These are phyloP conservation scores for Melipona beecheii DNA, from an alignment of 2,888 invertebrate genomes.

Conservation along the genomic window DNA sequence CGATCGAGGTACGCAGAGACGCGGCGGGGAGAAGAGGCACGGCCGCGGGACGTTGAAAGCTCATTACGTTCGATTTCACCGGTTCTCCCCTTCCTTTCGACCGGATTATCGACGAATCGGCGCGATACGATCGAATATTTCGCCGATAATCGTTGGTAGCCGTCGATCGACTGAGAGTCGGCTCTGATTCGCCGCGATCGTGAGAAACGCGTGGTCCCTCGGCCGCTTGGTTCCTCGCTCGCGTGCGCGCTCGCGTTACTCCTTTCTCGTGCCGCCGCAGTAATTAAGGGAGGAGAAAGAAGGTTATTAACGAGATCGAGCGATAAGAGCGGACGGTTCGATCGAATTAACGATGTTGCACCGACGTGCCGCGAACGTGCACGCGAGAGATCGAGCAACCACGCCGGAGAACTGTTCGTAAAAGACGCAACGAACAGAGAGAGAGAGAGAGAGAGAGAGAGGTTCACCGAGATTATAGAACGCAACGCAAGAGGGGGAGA, in stretches of 20 bases:
- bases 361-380: conserved; percentile 50
- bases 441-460: neutral
- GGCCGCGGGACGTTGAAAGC: neutral
- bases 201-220: conserved; percentile 54
- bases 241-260: conserved; percentile 24
- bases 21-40: neutral
- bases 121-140: conserved; percentile 25
- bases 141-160: conserved; percentile 26
- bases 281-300: conserved; percentile 69
- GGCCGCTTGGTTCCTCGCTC: conserved; percentile 13
- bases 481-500: neutral
- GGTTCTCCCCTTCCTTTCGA: neutral
- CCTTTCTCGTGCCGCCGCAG: conserved; percentile 36
- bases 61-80: conserved; percentile 32
- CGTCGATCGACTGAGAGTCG: conserved; percentile 4
- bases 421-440: neutral
- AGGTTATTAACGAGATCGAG: conserved; percentile 70
- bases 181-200: conserved; percentile 37
- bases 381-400: conserved; percentile 15
- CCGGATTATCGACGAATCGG: conserved; percentile 16
- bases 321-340: conserved; percentile 67
- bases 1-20: neutral
- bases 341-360: conserved; percentile 69
- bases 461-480: no score
- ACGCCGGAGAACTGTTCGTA: neutral